Base-by-base conservation (phyloP, 2,888 invertebrate genomes). In the Leptopilina syphax region DNA sequence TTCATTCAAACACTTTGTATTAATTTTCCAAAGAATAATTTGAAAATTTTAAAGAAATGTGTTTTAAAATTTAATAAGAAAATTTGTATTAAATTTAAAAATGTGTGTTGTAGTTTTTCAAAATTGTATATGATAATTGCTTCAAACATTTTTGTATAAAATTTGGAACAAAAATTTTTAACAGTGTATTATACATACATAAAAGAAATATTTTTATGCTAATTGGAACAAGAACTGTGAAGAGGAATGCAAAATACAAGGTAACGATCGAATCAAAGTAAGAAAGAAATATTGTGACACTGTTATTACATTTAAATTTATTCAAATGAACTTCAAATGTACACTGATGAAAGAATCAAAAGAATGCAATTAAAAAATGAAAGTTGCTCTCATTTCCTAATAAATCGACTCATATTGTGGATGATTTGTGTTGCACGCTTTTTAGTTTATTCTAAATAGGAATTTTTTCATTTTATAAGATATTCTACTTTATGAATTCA, bases 231-330 rank as follows among this genome's bases (percentile, higher is more conserved):
- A 18, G 4, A 47, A 18, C 10, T 44, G 10, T 67, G 67, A 67
- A 44, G 47, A 67, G 67, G 67, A 44, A 67, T 67, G 67, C 47
- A 47, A 67, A 67, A 44, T 67, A 44, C 67, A 67, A 67, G 65
- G 65, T 67, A 67, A 67, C 67, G 67, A 44, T 67, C 47, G 47
- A 44, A 47, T 67, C 12, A 44, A 44, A 34, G 34, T 67, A 67
- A 67, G 63, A 67, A 67, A 65, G 65, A 47, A 67, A 18, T 44
- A 44, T 67, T 44, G 18, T 18, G 47, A 67, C 67, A 67, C 47
- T 44, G 44, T 13, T 44, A 44, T 67, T 67, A 41, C 18, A 67
- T 67, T 67, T 18, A 67, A 67, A 67, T 67, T 67, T 67, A 67
- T 67, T 67, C 44, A 67, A 65, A 65, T 65, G 65, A 6, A 3